Evolutionary conservation across 2,888 invertebrate species (phyloP).

Genomic region (Anticlea derivata): DNA sequence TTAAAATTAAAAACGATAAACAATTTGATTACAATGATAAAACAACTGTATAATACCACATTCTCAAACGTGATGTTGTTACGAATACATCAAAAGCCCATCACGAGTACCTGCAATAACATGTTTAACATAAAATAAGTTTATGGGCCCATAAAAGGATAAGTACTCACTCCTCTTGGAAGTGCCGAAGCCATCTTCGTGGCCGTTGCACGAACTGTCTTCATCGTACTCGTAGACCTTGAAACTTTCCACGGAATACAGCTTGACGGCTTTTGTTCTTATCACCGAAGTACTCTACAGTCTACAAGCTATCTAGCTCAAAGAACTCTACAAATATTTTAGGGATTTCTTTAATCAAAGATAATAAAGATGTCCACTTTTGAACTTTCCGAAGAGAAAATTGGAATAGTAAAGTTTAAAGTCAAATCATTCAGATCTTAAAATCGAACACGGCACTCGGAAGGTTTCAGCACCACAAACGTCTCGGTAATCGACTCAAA

Average conservation of each 20-base stretch:
- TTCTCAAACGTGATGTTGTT: constrained; percentile 9
- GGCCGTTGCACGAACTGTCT: constrained; percentile 69
- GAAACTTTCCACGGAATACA: constrained; percentile 82
- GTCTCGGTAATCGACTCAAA: constrained; percentile 26
- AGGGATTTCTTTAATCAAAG: too few species aligned
- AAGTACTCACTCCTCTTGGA: constrained; percentile 73
- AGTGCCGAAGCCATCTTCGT: constrained; percentile 72
- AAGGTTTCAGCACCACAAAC: constrained; percentile 25
- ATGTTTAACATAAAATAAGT: constrained; percentile 44
- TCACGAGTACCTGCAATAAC: constrained; percentile 30
- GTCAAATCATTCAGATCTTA: constrained; percentile 20
- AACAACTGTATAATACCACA: neutral
- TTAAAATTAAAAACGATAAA: neutral
- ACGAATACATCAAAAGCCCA: constrained; percentile 20
- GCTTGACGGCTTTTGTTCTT: constrained; percentile 69
- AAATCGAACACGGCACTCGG: constrained; percentile 34
- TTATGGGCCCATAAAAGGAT: constrained; percentile 43
- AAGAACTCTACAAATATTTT: constrained; percentile 9
- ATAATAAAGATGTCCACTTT: too few species aligned
- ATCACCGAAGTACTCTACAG: too few species aligned
- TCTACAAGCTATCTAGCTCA: constrained; percentile 15
- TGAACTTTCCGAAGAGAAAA: too few species aligned
- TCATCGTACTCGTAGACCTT: constrained; percentile 80
- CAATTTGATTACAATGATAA: constrained; percentile 1
- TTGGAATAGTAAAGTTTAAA: too few species aligned